These are phyloP conservation scores for Bombus pyrosoma DNA, from an alignment of 1,140 invertebrate species.

Conservation along the genomic window DNA sequence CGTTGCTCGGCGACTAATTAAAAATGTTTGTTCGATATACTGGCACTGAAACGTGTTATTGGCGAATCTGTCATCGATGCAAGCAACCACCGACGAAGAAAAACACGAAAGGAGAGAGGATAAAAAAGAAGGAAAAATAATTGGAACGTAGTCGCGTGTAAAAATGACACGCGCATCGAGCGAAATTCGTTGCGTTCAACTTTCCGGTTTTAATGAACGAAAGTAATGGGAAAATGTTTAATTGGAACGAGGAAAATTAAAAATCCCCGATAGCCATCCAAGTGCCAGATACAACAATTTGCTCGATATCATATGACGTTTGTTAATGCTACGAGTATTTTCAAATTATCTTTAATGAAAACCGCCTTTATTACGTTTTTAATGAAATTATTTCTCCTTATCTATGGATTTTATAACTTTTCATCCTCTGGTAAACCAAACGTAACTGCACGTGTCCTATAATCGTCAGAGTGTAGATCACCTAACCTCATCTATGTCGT, in stretches of 20 bases:
- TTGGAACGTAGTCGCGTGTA: conserved; percentile 7
- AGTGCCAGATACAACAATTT: background rate
- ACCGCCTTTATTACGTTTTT: no score
- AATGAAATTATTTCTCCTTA: no score
- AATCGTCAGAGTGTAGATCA: no score
- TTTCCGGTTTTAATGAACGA: conserved; percentile 27
- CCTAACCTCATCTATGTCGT: no score
- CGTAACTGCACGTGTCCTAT: no score
- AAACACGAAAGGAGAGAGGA: background rate
- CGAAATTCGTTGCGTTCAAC: conserved; percentile 15
- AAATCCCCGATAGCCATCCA: background rate
- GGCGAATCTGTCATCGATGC: background rate
- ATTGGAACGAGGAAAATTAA: conserved; percentile 19
- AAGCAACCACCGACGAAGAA: background rate
- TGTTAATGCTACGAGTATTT: background rate
- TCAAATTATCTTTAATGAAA: no score
- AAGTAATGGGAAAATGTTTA: conserved; percentile 38
- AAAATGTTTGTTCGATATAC: conserved; percentile 38
- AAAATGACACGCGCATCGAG: conserved; percentile 9
- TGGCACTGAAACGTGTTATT: conserved; percentile 13
- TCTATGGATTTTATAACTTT: no score
- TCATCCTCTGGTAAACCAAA: no score
- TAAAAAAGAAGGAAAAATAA: conserved; percentile 4
- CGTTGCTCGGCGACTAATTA: conserved; percentile 26
- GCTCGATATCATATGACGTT: background rate